Conservation (phyloP, 2,888 invertebrate species). For the Oeneis ivallda region DNA sequence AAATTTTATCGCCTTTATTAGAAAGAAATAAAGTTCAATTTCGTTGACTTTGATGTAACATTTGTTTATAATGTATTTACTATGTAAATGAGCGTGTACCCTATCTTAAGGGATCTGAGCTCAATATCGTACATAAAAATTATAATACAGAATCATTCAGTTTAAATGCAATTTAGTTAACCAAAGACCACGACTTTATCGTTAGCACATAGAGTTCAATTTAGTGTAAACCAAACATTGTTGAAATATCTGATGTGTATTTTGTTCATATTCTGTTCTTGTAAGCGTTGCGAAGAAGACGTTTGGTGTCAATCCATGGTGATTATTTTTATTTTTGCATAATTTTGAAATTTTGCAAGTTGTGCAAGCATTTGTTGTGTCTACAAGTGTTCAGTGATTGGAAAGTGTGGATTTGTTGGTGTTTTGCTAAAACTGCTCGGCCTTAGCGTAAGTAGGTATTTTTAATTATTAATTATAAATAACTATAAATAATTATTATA, state of each 20-base stretch:
- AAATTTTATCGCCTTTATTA: not conserved
- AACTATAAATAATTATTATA: too few relatives aligned
- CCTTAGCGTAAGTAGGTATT: slow-evolving; percentile 9
- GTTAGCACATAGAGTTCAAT: slow-evolving; percentile 16
- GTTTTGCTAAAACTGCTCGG: too few relatives aligned
- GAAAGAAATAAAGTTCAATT: slow-evolving; percentile 17
- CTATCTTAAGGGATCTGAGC: not conserved
- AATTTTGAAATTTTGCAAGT: not conserved
- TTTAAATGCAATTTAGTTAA: not conserved
- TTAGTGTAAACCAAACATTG: slow-evolving; percentile 9
- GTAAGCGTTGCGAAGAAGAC: slow-evolving; percentile 17
- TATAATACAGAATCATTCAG: not conserved
- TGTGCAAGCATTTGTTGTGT: not conserved
- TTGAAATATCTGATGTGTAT: not conserved
- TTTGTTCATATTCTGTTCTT: slow-evolving; percentile 16
- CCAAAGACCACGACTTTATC: slow-evolving; percentile 2
- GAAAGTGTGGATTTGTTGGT: not conserved
- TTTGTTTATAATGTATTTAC: not conserved
- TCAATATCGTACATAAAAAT: not conserved
- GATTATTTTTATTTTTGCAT: not conserved
- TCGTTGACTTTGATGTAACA: slow-evolving; percentile 10
- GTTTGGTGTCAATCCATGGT: slow-evolving; percentile 13
- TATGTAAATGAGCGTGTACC: not conserved
- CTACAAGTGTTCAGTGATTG: not conserved
- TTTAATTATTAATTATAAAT: not conserved